phyloP scores from a whole-genome alignment of 2,113 vertebrate species.

The Callionymus lyra region DNA sequence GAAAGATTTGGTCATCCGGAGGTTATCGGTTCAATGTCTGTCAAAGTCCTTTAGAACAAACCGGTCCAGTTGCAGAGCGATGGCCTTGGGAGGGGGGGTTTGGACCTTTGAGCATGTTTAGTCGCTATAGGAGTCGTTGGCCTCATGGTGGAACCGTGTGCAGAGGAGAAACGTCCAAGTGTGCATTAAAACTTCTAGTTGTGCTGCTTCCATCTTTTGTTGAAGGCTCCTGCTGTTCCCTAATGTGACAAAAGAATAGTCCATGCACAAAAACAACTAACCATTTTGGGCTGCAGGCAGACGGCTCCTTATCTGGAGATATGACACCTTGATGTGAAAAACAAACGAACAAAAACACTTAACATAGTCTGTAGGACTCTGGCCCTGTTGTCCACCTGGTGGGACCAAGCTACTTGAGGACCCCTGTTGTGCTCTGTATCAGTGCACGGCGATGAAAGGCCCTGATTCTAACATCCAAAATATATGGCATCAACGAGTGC shows the following conservation, averaged over 20 bases:
- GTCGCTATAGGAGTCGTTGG: conserved; percentile 23
- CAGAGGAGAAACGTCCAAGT: conserved; percentile 1
- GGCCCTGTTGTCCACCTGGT: conserved; percentile 35
- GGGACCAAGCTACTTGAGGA: too few species aligned
- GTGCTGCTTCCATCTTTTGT: conserved; percentile 3
- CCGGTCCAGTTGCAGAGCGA: too few species aligned
- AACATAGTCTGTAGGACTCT: conserved; percentile 15
- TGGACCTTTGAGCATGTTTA: conserved; percentile 23
- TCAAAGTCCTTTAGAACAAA: too few species aligned
- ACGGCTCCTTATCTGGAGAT: conserved; percentile 10
- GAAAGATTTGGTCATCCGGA: conserved; percentile 37
- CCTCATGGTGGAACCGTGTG: conserved; percentile 38
- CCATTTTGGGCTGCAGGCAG: conserved; percentile 22
- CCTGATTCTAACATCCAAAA: too few species aligned
- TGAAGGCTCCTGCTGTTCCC: too few species aligned
- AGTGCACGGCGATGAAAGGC: too few species aligned
- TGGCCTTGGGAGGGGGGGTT: too few species aligned
- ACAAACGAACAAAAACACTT: conserved; percentile 8
- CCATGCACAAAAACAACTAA: conserved; percentile 39
- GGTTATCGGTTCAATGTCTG: too few species aligned
- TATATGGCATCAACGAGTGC: too few species aligned
- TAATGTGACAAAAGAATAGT: too few species aligned
- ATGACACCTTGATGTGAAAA: conserved; percentile 28
- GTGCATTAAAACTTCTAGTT: too few species aligned
- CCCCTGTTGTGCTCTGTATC: too few species aligned